These are phyloP conservation scores for Xiphophorus birchmanni DNA, from an alignment of 2,797 vertebrate genomes.

Conservation along the genomic window DNA sequence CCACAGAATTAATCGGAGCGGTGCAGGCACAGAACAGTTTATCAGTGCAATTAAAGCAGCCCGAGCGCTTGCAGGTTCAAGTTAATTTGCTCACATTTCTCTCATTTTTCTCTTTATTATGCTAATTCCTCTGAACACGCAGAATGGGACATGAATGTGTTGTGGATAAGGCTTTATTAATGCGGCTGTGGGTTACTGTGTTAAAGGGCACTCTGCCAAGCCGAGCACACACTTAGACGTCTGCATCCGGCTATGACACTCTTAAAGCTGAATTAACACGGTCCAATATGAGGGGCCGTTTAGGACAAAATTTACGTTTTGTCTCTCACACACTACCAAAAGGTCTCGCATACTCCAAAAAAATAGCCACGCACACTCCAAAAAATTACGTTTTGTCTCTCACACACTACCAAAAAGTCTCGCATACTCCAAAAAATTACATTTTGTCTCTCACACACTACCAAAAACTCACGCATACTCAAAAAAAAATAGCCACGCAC, in stretches of 20 bases:
- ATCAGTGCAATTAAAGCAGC: conserved; percentile 29
- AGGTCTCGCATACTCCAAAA: too few species aligned
- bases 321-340: too few species aligned
- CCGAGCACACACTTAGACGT: neutral
- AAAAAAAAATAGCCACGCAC: too few species aligned
- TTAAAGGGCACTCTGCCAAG: conserved; percentile 11
- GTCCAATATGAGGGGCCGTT: too few species aligned
- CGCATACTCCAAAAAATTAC: too few species aligned
- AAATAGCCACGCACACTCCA: too few species aligned
- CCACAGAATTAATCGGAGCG: conserved; percentile 10
- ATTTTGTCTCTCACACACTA: too few species aligned
- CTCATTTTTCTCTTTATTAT: conserved; percentile 30
- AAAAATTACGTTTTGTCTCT: too few species aligned
- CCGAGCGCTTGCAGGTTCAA: conserved; percentile 23
- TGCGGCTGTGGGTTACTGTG: conserved; percentile 23
- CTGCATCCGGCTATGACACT: conserved; percentile 4
- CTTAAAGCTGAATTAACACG: neutral
- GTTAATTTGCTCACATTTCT: conserved; percentile 36
- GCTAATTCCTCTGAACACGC: conserved; percentile 30
- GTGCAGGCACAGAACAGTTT: conserved; percentile 16
- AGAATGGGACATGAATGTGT: conserved; percentile 2
- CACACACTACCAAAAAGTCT: too few species aligned
- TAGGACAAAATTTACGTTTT: too few species aligned
- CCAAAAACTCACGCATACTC: too few species aligned
- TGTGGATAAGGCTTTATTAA: conserved; percentile 23